These are phyloP conservation scores for Schizopygopsis malacanthus DNA, from an alignment of 2,797 vertebrate genomes.

Conservation along the genomic window DNA sequence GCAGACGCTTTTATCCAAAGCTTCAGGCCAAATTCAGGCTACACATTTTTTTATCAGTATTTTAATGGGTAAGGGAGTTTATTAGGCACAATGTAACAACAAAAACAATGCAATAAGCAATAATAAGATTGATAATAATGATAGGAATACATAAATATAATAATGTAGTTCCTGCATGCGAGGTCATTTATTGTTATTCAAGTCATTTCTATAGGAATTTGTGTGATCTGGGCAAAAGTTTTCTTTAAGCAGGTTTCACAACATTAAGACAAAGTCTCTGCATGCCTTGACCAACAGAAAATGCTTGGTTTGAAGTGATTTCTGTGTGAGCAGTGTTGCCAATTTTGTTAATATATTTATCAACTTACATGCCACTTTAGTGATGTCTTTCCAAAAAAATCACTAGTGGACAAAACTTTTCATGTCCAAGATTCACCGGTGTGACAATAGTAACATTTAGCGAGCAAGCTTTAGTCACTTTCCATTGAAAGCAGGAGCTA, in stretches of 20 bases:
- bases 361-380: not conserved
- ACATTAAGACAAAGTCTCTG: too few relatives aligned
- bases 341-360: not conserved
- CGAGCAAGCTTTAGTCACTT: too few relatives aligned
- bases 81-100: not conserved
- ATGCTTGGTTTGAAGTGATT: too few relatives aligned
- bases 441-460: too few relatives aligned
- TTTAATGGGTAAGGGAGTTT: not conserved
- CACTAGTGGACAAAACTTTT: not conserved
- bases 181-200: not conserved
- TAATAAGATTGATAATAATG: not conserved
- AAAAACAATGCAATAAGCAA: not conserved
- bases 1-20: too few relatives aligned
- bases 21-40: too few relatives aligned
- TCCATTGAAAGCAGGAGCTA: too few relatives aligned
- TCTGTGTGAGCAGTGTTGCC: too few relatives aligned
- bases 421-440: too few relatives aligned
- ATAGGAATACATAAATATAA: too few relatives aligned
- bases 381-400: not conserved
- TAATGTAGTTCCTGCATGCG: too few relatives aligned
- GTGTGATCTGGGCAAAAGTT: not conserved
- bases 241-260: not conserved
- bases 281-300: too few relatives aligned
- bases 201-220: not conserved
- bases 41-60: not conserved